phyloP scores from a whole-genome alignment of 1,140 invertebrate species.

The Zaprionus taronus region DNA sequence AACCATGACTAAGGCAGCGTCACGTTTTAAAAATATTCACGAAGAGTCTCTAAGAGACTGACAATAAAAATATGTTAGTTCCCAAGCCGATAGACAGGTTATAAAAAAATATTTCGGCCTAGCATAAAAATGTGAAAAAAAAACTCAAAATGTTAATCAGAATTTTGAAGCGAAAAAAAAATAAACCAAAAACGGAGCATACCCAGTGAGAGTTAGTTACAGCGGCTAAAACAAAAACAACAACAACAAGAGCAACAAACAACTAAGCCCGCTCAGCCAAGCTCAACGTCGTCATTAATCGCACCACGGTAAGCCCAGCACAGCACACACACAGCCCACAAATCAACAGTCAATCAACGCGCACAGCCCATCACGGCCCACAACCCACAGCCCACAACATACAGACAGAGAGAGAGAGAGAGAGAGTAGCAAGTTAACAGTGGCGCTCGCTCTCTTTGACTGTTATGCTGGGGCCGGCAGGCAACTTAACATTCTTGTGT shows the following conservation, averaged over 20 bases:
- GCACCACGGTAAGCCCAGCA: slow-evolving; percentile 3
- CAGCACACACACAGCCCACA: slow-evolving; percentile 45
- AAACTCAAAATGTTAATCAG: slow-evolving; percentile 15
- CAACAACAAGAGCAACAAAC: slow-evolving; percentile 6
- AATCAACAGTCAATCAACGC: slow-evolving; percentile 72
- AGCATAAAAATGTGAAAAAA: slow-evolving; percentile 1
- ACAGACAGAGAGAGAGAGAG: neutral
- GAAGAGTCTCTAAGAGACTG: neutral
- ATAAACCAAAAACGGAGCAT: slow-evolving; percentile 19
- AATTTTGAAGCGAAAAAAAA: neutral
- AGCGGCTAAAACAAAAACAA: slow-evolving; percentile 7
- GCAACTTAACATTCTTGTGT: slow-evolving; percentile 55
- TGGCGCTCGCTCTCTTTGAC: slow-evolving; percentile 26
- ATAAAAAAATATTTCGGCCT: slow-evolving; percentile 47
- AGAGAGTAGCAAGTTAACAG: neutral
- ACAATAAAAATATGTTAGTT: slow-evolving; percentile 33
- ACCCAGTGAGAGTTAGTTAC: slow-evolving; percentile 40
- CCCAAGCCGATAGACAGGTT: slow-evolving; percentile 44
- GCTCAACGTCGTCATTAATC: slow-evolving; percentile 53
- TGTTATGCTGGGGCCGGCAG: slow-evolving; percentile 46
- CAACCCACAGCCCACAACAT: slow-evolving; percentile 10
- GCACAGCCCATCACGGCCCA: slow-evolving; percentile 41
- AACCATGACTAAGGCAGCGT: slow-evolving; percentile 32
- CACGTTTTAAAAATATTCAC: slow-evolving; percentile 29
- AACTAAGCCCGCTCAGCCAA: slow-evolving; percentile 43